These are phyloP conservation scores for Parasteatoda lunata DNA, from an alignment of 2,888 invertebrate species.

Conservation along the genomic window DNA sequence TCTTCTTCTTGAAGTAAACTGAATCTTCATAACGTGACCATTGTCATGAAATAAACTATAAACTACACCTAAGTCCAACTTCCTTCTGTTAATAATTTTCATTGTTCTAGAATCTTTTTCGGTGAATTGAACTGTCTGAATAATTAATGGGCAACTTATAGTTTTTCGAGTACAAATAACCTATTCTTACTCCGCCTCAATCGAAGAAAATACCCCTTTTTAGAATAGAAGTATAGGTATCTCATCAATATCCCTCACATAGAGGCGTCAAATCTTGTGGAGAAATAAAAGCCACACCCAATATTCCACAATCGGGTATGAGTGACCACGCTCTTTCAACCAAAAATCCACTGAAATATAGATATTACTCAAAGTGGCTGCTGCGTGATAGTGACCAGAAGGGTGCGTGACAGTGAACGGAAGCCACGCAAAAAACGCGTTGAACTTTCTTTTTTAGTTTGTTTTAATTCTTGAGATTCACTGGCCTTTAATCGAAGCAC, in stretches of 20 bases:
- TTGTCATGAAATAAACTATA: too few relatives aligned
- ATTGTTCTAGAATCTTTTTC: too few relatives aligned
- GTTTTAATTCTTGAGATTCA: neutral
- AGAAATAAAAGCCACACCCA: neutral
- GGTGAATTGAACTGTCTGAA: too few relatives aligned
- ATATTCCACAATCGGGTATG: neutral
- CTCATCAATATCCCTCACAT: slow-evolving; percentile 1
- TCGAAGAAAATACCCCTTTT: neutral
- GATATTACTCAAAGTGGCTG: slow-evolving; percentile 61
- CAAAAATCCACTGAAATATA: slow-evolving; percentile 43
- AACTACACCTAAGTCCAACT: too few relatives aligned
- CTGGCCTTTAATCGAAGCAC: slow-evolving; percentile 2
- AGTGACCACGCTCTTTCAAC: slow-evolving; percentile 8
- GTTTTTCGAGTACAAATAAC: too few relatives aligned
- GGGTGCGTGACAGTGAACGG: slow-evolving; percentile 41
- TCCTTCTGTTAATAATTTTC: too few relatives aligned
- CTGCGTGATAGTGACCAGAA: slow-evolving; percentile 54
- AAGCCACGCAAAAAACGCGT: slow-evolving; percentile 31
- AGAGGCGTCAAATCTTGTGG: neutral
- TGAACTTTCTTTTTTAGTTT: slow-evolving; percentile 4
- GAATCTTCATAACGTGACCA: too few relatives aligned
- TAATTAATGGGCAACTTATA: too few relatives aligned
- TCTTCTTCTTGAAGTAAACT: too few relatives aligned
- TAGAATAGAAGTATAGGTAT: neutral
- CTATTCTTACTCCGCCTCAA: neutral